Base-by-base conservation (phyloP, 1,140 invertebrate species). In the Caerostris darwini region DNA sequence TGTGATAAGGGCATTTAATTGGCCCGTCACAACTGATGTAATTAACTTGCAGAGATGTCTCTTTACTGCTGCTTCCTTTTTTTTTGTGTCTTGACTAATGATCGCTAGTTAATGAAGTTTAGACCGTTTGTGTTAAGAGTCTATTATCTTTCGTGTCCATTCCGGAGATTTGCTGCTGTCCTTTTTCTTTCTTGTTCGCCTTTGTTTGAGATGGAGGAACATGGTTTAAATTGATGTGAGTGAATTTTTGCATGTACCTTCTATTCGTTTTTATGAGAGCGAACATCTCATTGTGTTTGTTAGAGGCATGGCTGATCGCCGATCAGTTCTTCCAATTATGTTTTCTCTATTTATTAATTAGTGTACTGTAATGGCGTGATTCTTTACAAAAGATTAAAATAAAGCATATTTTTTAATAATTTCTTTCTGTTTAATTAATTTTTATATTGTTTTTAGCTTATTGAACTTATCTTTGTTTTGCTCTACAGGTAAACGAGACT, bases 1-100 rank as follows among this genome's bases (percentile, higher is more conserved):
- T 19, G 64, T 56, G 88, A 54, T 90, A 90, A 90, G 88, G 50
- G 64, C 64, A 69, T 89, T 89, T 89, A 89, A 89, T 90, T 17
- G n/a, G 54, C 59, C 64, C 58, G 61, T 71, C 88, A 59, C 88
- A 90, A 58, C 34, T 50, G 88, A 90, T 90, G 88, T 71, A 71
- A 90, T 90, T 90, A 90, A 53, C 53, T 90, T 54, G 17, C 64
- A 54, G 64, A 71, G 61, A 90, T 90, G 61, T 69, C 59, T 61
- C 59, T 87, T 17, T 83, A 10, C n/a, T 50, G n/a, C 6, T n/a
- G 82, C 5, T 17, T 88, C 64, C 50, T 14, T 64, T 88, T 88
- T n/a, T 14, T 57, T 64, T 53, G n/a, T 64, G 19, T 88, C 59
- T 88, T 64, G 86, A 88, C 59, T 88, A 88, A 88, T 88, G 86